Conservation (phyloP, 2,113 vertebrate genomes). For the Antigone vipio region DNA sequence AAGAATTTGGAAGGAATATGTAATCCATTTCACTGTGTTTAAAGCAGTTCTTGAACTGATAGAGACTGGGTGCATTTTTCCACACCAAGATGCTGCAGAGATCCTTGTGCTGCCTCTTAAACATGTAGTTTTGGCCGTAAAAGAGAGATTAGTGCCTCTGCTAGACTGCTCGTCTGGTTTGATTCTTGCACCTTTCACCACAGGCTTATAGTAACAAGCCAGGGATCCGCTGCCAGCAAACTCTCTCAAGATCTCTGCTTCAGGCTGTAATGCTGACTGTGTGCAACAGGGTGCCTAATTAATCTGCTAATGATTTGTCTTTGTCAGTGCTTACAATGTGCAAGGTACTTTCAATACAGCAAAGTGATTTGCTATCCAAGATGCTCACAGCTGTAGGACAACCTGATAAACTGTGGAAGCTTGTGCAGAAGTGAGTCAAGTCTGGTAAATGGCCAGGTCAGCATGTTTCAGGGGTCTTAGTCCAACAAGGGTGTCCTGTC, state of each 20-base stretch:
- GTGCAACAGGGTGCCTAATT: not conserved
- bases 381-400: not conserved
- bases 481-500: not conserved
- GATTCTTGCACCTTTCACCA: not conserved
- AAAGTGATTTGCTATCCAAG: not conserved
- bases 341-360: not conserved
- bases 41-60: not conserved
- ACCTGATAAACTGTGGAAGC: not conserved
- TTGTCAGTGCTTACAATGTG: not conserved
- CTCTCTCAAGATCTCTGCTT: not conserved
- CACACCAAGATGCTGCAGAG: not conserved
- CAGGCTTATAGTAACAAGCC: not conserved
- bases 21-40: not conserved
- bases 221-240: not conserved
- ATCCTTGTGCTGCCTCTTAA: not conserved
- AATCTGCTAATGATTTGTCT: not conserved
- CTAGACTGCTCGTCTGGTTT: not conserved
- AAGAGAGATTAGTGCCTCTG: not conserved
- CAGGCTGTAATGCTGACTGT: not conserved
- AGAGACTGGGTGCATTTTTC: not conserved
- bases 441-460: not conserved
- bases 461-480: not conserved
- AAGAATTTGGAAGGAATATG: not conserved
- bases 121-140: rapidly evolving
- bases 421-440: not conserved